phyloP scores from a whole-genome alignment of 2,888 invertebrate genomes.

The Agrilus mali region DNA sequence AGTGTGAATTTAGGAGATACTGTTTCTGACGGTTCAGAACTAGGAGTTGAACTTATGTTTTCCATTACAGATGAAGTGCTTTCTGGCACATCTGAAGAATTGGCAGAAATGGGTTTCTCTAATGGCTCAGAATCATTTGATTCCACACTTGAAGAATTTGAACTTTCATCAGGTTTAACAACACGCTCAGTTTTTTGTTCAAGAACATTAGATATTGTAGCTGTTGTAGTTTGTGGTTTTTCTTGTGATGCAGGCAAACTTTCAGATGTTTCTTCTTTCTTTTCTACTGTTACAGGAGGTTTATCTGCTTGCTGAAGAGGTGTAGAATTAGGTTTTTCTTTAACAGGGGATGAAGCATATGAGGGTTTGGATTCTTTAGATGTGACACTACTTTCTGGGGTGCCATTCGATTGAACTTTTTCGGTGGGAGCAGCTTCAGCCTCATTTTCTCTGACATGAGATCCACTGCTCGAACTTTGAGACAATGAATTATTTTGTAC shows the following conservation, averaged over 20 bases:
- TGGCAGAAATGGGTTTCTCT: slow-evolving; percentile 3
- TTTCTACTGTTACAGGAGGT: not conserved
- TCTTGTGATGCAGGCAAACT: slow-evolving; percentile 3
- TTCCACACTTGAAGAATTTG: not conserved
- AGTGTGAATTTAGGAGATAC: too few species aligned
- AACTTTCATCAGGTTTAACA: not conserved
- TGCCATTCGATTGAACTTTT: slow-evolving; percentile 29
- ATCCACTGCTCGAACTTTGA: slow-evolving; percentile 30
- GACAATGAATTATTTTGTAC: slow-evolving; percentile 23
- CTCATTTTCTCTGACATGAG: slow-evolving; percentile 30
- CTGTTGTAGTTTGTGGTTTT: slow-evolving; percentile 4
- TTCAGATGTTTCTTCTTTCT: slow-evolving; percentile 20
- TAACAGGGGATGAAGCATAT: slow-evolving; percentile 15
- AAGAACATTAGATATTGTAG: slow-evolving; percentile 6
- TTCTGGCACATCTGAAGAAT: slow-evolving; percentile 12
- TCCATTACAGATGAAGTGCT: slow-evolving; percentile 13
- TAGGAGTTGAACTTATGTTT: too few species aligned
- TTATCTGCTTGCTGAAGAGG: slow-evolving; percentile 7
- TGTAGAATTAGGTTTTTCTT: slow-evolving; percentile 8
- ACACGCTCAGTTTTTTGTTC: not conserved
- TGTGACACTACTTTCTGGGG: slow-evolving; percentile 18
- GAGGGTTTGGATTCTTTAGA: slow-evolving; percentile 14
- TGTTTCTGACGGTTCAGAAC: too few species aligned
- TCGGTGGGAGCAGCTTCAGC: slow-evolving; percentile 14
- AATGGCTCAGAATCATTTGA: not conserved